Evolutionary conservation across 2,797 vertebrate genomes (phyloP), one percentile per base, ranked within the genome.

Genomic region (Periparus ater): DNA sequence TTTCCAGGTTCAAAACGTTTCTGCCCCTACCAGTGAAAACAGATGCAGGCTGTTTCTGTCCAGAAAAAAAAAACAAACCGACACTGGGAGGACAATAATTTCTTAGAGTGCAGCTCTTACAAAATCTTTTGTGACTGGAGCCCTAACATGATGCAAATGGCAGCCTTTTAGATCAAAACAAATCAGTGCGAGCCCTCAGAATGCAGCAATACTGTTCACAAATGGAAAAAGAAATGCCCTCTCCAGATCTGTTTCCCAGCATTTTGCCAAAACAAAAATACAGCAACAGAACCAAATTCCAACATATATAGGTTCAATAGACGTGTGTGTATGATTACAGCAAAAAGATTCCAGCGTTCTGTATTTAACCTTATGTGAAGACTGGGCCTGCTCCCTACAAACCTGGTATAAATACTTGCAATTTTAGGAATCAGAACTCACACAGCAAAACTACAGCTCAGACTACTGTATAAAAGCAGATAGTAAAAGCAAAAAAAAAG

Each of bases 401-500:
- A 91, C 54, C 63, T 54, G 71, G 40, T 92, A 91, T 67, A 95
- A 95, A 96, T 91, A 79, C 57, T 74, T 66, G 78, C 58, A 92
- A 89, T 91, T 96, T 96, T 91, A 91, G 84, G 79, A 86, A 94
- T 86, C 51, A 29, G 93, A 96, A 95, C 84, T 91, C 88, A 63
- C 70, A 87, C 19, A 91, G 86, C 84, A 95, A 94, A 96, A 95
- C 87, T 96, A 70, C 79, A 91, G 89, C 89, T 96, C 68, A 85
- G 91, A 96, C 94, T 95, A 95, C 93, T 95, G 92, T 96, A 96
- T 77, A 96, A 97, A 98, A 97, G 96, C 96, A 98, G 97, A 96
- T 98, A 97, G 93, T 97, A 97, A 98, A 97, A 97, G 88, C 97
- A n/a, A n/a, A n/a, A n/a, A n/a, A n/a, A n/a, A n/a, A n/a, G 96